Conservation (phyloP, 2,888 invertebrate genomes). For the Pycnomerus fuliginosus region DNA sequence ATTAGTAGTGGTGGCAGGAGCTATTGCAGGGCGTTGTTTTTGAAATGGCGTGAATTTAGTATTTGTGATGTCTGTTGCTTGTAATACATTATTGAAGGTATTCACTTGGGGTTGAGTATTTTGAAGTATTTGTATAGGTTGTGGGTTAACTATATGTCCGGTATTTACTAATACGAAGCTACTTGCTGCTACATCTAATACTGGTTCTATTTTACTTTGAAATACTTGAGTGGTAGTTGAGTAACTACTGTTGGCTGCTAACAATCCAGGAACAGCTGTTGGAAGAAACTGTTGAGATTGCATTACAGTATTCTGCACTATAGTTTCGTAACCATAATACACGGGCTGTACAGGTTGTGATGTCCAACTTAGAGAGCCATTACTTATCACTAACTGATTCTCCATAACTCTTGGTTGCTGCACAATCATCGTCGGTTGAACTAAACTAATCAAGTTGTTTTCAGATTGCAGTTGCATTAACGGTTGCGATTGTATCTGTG, state of each 20-base stretch:
- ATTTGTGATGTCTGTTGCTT: slow-evolving; percentile 28
- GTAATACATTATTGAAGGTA: slow-evolving; percentile 16
- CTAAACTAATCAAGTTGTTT: slow-evolving; percentile 47
- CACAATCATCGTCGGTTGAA: slow-evolving; percentile 47
- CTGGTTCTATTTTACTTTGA: slow-evolving; percentile 82
- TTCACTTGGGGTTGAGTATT: slow-evolving; percentile 24
- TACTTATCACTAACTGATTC: slow-evolving; percentile 48
- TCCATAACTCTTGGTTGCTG: slow-evolving; percentile 47
- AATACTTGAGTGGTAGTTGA: slow-evolving; percentile 83
- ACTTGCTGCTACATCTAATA: slow-evolving; percentile 71
- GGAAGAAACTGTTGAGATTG: slow-evolving; percentile 85
- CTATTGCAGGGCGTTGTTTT: slow-evolving; percentile 21
- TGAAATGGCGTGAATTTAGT: slow-evolving; percentile 31
- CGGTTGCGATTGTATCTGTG: slow-evolving; percentile 46
- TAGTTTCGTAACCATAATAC: slow-evolving; percentile 81
- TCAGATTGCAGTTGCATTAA: slow-evolving; percentile 56
- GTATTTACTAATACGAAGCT: slow-evolving; percentile 70
- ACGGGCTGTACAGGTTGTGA: slow-evolving; percentile 64
- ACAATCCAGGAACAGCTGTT: slow-evolving; percentile 76
- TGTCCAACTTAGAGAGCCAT: slow-evolving; percentile 49
- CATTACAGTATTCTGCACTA: slow-evolving; percentile 86
- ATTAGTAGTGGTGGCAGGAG: slow-evolving; percentile 53
- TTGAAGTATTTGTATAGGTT: slow-evolving; percentile 35
- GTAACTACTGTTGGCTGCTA: slow-evolving; percentile 80
- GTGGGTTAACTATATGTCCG: slow-evolving; percentile 56